Conservation (phyloP, 1,140 invertebrate genomes). For the Drosophila persimilis region DNA sequence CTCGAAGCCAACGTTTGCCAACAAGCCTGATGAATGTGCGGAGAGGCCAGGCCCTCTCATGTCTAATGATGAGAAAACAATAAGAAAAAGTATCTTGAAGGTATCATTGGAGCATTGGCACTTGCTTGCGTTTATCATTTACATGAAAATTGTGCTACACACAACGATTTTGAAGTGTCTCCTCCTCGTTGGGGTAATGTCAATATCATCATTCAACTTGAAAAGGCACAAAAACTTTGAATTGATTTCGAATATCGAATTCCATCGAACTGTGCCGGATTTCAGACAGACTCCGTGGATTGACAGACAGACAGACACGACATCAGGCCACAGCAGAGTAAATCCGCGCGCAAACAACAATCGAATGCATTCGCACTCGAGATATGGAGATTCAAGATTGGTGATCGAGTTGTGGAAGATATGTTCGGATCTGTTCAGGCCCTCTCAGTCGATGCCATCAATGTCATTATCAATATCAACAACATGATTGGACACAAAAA, state of each 20-base stretch:
- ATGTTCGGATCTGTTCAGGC: slow-evolving; percentile 41
- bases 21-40: slow-evolving; percentile 30
- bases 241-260: slow-evolving; percentile 35
- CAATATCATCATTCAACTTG: slow-evolving; percentile 71
- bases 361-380: slow-evolving; percentile 77
- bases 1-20: slow-evolving; percentile 34
- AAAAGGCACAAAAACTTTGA: slow-evolving; percentile 17
- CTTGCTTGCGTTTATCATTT: slow-evolving; percentile 68
- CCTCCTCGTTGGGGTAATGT: slow-evolving; percentile 59
- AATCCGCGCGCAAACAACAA: slow-evolving; percentile 70
- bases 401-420: slow-evolving; percentile 33
- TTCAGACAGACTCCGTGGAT: slow-evolving; percentile 44
- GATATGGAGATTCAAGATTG: slow-evolving; percentile 31
- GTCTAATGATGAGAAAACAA: slow-evolving; percentile 51
- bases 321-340: slow-evolving; percentile 41
- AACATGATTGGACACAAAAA: slow-evolving; percentile 78
- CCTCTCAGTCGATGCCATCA: slow-evolving; percentile 70
- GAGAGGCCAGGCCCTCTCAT: slow-evolving; percentile 20
- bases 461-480: slow-evolving; percentile 83
- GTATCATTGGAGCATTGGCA: slow-evolving; percentile 64
- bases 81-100: slow-evolving; percentile 37
- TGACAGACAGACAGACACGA: slow-evolving; percentile 66
- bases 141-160: slow-evolving; percentile 40
- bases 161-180: slow-evolving; percentile 64
- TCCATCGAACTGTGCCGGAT: slow-evolving; percentile 75